Percentiles rank a stretch among this genome's conserved stretches.
phyloP scores from a whole-genome alignment of 37 sponge, comb jelly and placozoan genomes.

The Cliona cf. orientalis region DNA sequence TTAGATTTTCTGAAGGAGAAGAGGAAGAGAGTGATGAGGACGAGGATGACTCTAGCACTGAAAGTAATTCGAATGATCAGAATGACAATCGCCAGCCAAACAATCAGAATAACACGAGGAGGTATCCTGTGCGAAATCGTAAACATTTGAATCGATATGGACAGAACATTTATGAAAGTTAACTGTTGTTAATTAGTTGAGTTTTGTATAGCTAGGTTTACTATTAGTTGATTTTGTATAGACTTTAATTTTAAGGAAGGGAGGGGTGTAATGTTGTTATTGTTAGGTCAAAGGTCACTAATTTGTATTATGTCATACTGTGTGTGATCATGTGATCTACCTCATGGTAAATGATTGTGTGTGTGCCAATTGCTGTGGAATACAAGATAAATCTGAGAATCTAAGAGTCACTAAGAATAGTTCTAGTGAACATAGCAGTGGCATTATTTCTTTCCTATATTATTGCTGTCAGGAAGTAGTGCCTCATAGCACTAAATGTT shows the following conservation, averaged over 20 bases:
- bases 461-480: no score
- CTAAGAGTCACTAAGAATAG: no score
- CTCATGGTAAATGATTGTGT: no score
- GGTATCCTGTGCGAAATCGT: not conserved
- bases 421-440: no score
- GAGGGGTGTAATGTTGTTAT: constrained; percentile 9
- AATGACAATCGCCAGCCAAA: not conserved
- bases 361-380: no score
- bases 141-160: not conserved
- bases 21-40: not conserved
- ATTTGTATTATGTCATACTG: not conserved
- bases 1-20: not conserved
- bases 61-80: not conserved
- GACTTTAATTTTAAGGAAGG: not conserved
- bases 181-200: not conserved
- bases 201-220: not conserved
- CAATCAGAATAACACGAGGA: not conserved
- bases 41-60: not conserved
- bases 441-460: no score
- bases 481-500: no score
- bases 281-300: no score
- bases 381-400: no score
- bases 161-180: constrained; percentile 13
- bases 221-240: not conserved
- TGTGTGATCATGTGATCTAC: not conserved